Conservation (phyloP, 2,888 invertebrate genomes). For the Caenorhabditis sp. region DNA sequence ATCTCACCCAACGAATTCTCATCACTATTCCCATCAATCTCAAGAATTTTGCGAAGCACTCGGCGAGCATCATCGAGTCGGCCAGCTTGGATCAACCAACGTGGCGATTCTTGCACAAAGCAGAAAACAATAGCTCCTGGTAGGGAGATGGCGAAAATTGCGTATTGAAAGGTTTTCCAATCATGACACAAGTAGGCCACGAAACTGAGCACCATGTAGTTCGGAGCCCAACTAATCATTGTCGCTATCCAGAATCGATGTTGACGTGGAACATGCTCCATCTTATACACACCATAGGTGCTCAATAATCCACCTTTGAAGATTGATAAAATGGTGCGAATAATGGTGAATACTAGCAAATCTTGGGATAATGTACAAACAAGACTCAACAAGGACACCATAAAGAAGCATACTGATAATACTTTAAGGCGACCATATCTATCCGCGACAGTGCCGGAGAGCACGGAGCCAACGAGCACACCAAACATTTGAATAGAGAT, state of each 20-base stretch:
- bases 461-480: slow-evolving; percentile 43
- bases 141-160: slow-evolving; percentile 50
- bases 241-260: slow-evolving; percentile 66
- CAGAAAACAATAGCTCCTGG: slow-evolving; percentile 59
- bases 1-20: slow-evolving; percentile 44
- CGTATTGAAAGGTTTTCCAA: slow-evolving; percentile 61
- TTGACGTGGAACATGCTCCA: slow-evolving; percentile 65
- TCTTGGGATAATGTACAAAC: slow-evolving; percentile 17
- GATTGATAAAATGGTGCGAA: slow-evolving; percentile 58
- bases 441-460: slow-evolving; percentile 44
- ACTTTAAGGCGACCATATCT: slow-evolving; percentile 45
- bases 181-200: slow-evolving; percentile 57
- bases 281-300: slow-evolving; percentile 57
- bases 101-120: slow-evolving; percentile 63
- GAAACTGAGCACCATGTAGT: slow-evolving; percentile 60
- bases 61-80: slow-evolving; percentile 58
- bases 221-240: slow-evolving; percentile 66
- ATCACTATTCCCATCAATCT: slow-evolving; percentile 43
- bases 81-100: slow-evolving; percentile 64
- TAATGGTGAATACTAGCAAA: slow-evolving; percentile 56
- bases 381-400: slow-evolving; percentile 31
- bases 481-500: slow-evolving; percentile 68
- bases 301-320: slow-evolving; percentile 67
- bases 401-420: slow-evolving; percentile 37
- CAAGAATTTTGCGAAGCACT: slow-evolving; percentile 54